Percentiles rank a stretch among this genome's conserved stretches.
Evolutionary conservation across 2,888 invertebrate species (phyloP).

Genomic region (Marasmarcha lunaedactyla): DNA sequence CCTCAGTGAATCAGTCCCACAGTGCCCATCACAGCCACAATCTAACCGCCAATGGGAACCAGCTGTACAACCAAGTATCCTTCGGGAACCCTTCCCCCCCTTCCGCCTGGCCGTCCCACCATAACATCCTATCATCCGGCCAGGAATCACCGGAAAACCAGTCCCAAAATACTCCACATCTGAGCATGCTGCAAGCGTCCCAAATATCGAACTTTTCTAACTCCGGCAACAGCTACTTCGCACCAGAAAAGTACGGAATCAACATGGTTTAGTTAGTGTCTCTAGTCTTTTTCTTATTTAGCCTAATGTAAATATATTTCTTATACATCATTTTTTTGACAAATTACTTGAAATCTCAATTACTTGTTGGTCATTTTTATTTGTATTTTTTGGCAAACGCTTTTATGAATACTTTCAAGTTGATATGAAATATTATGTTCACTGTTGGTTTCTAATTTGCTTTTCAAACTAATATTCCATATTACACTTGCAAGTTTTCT

Average conservation of each 20-base stretch:
- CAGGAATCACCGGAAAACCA: slow-evolving; percentile 60
- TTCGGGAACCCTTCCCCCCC: slow-evolving; percentile 63
- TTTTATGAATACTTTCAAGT: no score
- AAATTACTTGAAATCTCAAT: no score
- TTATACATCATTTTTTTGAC: background rate
- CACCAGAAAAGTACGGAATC: slow-evolving; percentile 64
- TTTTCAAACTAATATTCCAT: no score
- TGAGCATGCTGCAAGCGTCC: slow-evolving; percentile 62
- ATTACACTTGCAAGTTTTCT: background rate
- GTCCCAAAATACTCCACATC: slow-evolving; percentile 50
- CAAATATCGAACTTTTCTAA: slow-evolving; percentile 67
- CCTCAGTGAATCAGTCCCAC: slow-evolving; percentile 56
- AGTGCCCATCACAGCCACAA: slow-evolving; percentile 55
- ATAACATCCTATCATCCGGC: slow-evolving; percentile 56
- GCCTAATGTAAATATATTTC: slow-evolving; percentile 15
- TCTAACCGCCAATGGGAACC: slow-evolving; percentile 54
- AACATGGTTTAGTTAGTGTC: slow-evolving; percentile 67
- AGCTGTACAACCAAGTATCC: slow-evolving; percentile 63
- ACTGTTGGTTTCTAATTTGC: no score
- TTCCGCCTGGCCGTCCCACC: slow-evolving; percentile 55
- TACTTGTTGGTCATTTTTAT: no score
- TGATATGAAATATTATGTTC: no score
- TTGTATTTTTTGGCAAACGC: no score
- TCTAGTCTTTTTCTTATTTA: slow-evolving; percentile 40
- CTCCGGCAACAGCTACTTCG: slow-evolving; percentile 60